Evolutionary conservation across 1,140 invertebrate genomes (phyloP).

Genomic region (Diachasma alloeum): DNA sequence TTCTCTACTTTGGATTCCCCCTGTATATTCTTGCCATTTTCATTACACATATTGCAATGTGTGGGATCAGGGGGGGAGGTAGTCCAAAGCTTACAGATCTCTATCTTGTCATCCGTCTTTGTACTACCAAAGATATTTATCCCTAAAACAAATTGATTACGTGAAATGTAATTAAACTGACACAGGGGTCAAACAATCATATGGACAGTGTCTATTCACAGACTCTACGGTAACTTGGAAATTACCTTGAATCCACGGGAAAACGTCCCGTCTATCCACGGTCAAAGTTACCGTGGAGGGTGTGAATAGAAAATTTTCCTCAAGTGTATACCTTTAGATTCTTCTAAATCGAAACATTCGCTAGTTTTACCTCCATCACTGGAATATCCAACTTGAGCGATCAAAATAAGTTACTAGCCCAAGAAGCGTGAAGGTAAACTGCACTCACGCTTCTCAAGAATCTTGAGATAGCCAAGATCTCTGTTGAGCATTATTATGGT

Average conservation of each 20-base stretch:
- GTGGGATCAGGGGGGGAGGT: not conserved
- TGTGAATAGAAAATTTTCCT: no score
- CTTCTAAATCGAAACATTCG: no score
- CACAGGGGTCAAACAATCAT: no score
- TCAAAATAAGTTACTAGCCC: not conserved
- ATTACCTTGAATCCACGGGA: no score
- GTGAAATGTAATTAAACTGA: no score
- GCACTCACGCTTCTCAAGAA: not conserved
- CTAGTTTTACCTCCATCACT: no score
- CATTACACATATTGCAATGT: constrained; percentile 2
- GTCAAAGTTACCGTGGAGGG: no score
- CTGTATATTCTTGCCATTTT: not conserved
- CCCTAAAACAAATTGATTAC: no score
- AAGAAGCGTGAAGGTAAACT: constrained; percentile 9
- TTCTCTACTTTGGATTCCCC: constrained; percentile 12
- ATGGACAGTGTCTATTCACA: no score
- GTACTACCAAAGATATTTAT: not conserved
- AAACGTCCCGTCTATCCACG: no score
- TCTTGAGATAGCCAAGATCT: not conserved
- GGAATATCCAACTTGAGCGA: not conserved
- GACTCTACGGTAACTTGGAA: no score
- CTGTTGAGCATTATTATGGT: not conserved
- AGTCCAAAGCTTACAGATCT: not conserved
- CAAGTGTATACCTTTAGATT: no score
- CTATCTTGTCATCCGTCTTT: not conserved